These are phyloP conservation scores for Sycophila texana DNA, from an alignment of 2,888 invertebrate species.

Conservation along the genomic window DNA sequence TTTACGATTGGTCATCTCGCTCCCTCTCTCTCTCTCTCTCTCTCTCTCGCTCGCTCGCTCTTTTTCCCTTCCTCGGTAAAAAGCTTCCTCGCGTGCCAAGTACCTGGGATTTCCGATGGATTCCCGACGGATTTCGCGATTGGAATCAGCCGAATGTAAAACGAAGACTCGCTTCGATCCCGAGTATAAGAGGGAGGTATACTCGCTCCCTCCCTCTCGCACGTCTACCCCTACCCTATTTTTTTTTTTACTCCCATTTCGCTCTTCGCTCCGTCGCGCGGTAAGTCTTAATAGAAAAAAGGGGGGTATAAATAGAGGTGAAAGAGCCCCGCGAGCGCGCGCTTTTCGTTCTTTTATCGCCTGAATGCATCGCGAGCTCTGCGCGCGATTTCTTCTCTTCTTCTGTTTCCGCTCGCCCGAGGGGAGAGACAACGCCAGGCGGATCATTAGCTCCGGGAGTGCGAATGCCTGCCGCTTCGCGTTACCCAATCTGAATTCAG, in stretches of 20 bases:
- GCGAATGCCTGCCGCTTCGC: no score
- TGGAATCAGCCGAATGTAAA: conserved; percentile 37
- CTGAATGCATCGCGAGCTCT: not conserved
- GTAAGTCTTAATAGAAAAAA: conserved; percentile 26
- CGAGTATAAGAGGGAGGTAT: not conserved
- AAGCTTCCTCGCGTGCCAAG: conserved; percentile 29
- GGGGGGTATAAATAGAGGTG: conserved; percentile 13
- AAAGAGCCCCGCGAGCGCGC: not conserved
- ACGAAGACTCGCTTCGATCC: conserved; percentile 11
- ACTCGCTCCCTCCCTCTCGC: not conserved
- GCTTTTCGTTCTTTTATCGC: not conserved
- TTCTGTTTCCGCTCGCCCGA: not conserved
- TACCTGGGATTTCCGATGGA: conserved; percentile 35
- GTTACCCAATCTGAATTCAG: no score
- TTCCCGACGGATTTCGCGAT: conserved; percentile 29
- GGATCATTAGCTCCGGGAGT: no score
- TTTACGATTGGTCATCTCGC: conserved; percentile 28
- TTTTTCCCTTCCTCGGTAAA: not conserved
- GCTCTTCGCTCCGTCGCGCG: conserved; percentile 7
- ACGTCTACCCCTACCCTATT: not conserved
- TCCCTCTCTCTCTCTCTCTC: not conserved
- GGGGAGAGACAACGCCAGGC: no score
- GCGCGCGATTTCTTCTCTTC: not conserved
- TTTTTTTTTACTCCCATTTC: not conserved
- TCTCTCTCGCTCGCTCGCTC: not conserved